These are phyloP conservation scores for Anticlea derivata DNA, from an alignment of 2,888 invertebrate genomes.

Conservation along the genomic window DNA sequence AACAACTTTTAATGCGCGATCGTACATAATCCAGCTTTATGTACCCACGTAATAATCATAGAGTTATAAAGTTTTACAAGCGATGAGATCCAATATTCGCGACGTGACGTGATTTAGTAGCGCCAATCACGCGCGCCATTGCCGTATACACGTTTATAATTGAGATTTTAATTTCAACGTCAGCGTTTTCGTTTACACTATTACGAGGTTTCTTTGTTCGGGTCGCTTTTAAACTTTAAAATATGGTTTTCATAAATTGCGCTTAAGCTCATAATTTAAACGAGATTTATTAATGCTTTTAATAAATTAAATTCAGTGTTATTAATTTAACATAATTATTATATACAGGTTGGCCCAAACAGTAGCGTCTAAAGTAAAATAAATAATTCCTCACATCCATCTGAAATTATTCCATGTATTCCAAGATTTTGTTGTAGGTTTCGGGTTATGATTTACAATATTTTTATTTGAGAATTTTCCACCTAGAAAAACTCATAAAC, in stretches of 20 bases:
- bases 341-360: too few relatives aligned
- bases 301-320: too few relatives aligned
- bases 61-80: slow-evolving; percentile 35
- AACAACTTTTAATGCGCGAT: slow-evolving; percentile 11
- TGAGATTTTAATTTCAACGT: slow-evolving; percentile 38
- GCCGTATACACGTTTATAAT: slow-evolving; percentile 32
- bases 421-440: too few relatives aligned
- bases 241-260: slow-evolving; percentile 12
- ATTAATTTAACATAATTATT: too few relatives aligned
- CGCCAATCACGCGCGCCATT: slow-evolving; percentile 35
- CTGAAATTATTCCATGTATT: too few relatives aligned
- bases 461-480: too few relatives aligned
- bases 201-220: slow-evolving; percentile 21
- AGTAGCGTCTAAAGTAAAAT: too few relatives aligned
- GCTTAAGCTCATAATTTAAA: slow-evolving; percentile 5
- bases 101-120: slow-evolving; percentile 35
- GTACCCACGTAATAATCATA: slow-evolving; percentile 29
- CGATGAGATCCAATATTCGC: slow-evolving; percentile 33
- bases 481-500: too few relatives aligned
- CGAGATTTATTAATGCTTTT: background rate
- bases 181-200: slow-evolving; percentile 29
- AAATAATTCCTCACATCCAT: too few relatives aligned
- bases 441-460: too few relatives aligned
- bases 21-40: slow-evolving; percentile 7
- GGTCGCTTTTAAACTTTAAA: slow-evolving; percentile 17